A percentile compares a stretch with the other conserved stretches of the same genome.
These are phyloP conservation scores for Dascillus cervinus DNA, from an alignment of 2,888 invertebrate genomes.

Conservation along the genomic window DNA sequence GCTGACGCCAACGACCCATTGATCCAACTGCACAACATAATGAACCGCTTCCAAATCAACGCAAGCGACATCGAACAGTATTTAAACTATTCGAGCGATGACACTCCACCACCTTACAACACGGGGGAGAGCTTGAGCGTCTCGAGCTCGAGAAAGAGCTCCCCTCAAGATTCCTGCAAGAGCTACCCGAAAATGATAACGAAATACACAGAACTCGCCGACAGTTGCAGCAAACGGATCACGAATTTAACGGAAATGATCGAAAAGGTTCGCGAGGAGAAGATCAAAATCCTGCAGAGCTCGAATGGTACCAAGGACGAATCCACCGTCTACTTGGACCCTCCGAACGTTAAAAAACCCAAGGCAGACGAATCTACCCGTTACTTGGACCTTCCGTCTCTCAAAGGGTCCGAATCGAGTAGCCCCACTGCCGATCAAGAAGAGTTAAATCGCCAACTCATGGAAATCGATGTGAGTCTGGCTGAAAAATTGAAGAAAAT, in stretches of 20 bases:
- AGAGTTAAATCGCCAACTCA: slow-evolving; percentile 21
- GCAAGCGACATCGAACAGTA: slow-evolving; percentile 22
- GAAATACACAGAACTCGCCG: slow-evolving; percentile 45
- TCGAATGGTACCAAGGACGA: slow-evolving; percentile 34
- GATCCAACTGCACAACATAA: slow-evolving; percentile 16
- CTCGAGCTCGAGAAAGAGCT: slow-evolving; percentile 3
- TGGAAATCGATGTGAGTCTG: slow-evolving; percentile 31
- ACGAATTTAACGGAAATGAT: slow-evolving; percentile 49
- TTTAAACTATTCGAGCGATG: slow-evolving; percentile 20
- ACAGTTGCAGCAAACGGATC: slow-evolving; percentile 49
- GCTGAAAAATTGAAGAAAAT: slow-evolving; percentile 27
- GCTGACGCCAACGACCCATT: slow-evolving; percentile 34
- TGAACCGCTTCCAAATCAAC: slow-evolving; percentile 26
- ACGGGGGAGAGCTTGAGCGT: slow-evolving; percentile 9
- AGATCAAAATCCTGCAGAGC: slow-evolving; percentile 41
- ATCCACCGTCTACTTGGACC: slow-evolving; percentile 32
- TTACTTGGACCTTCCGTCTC: too few species aligned
- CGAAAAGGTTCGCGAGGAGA: slow-evolving; percentile 51
- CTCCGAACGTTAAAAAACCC: slow-evolving; percentile 18
- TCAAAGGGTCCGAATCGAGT: background rate
- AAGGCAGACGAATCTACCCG: slow-evolving; percentile 5
- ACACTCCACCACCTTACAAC: slow-evolving; percentile 11
- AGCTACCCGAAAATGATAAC: background rate
- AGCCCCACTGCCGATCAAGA: slow-evolving; percentile 20
- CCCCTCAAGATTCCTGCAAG: background rate